Evolutionary conservation across 2,888 invertebrate genomes (phyloP), one percentile per base, ranked within the genome.

Genomic region (Timema cristinae): DNA sequence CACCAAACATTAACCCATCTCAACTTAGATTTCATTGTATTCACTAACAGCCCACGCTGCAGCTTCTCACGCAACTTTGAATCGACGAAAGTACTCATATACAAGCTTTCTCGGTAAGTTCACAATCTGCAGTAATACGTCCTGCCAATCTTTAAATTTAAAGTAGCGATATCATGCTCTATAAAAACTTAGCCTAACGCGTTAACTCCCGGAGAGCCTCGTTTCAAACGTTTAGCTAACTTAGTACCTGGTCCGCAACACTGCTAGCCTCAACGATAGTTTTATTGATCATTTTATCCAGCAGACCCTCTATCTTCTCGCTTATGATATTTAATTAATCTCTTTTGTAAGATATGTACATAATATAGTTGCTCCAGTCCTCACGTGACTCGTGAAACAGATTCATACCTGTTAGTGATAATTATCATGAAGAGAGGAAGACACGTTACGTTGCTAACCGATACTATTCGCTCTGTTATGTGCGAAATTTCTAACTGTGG

Each of bases 121-220:
- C 61, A 16, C 32, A 16, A n/a, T 61, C 61, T 61, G 61, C 61
- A 16, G 9, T 32, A 32, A 66, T 63, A 63, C 74, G 67, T n/a
- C 63, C 71, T 50, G 16, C 66, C 11, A 74, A 32, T 75, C 69
- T 8, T 73, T 75, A 69, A 74, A 73, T 2, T 71, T 15, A 2
- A 66, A 61, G 69, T 81, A 80, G 5, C 77, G 63, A 80, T 80
- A 75, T 80, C 81, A 75, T 79, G 80, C 16, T 78, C 72, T 73
- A 78, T 79, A 72, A 79, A 80, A 32, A 78, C 79, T 16, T 68
- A 71, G 76, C 81, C 81, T 50, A 81, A 73, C 5, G 72, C 72
- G 75, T 81, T 79, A 47, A 79, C 76, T n/a, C 81, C 80, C 49
- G 54, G 71, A 76, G 81, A 80, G 15, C 79, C 80, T 51, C 81